Evolutionary conservation across 2,797 vertebrate genomes (phyloP), one percentile per base, ranked within the genome.

Genomic region (Macrochelys suwanniensis): DNA sequence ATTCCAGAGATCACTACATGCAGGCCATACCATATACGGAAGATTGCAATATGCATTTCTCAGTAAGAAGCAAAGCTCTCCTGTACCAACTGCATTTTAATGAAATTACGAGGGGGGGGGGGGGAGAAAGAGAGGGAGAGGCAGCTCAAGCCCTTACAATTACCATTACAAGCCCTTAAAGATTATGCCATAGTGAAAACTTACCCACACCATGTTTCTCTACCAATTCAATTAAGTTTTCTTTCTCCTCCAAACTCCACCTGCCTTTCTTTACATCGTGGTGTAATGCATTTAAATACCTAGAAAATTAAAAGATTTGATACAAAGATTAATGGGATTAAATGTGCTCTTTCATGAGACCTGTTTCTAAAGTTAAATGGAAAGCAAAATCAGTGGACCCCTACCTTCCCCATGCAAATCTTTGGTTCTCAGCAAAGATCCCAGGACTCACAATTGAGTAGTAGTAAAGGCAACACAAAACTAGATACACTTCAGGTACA

Each of bases 181-280:
- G 5, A 79, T n/a, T 0, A 68, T n/a, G 1, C 2, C 28, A 50
- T n/a, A 61, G 3, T 2, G 47, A 79, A 68, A 25, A 88, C 99
- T 96, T 90, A 99, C 99, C 99, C 0, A 98, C 97, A 28, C 99
- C 99, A 1, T 99, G 95, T 94, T 99, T 99, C 23, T 98, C 88
- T 87, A 99, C 98, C 37, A 99, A 94, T 16, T 97, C 95, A 65
- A 97, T n/a, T 11, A 99, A 97, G 92, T 98, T 97, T 6, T 97
- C 90, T 45, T 96, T 98, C 89, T 99, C 99, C 37, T 98, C 89
- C 2, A 78, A 1, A 31, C 97, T 98, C 98, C 99, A 99, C 1
- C 94, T 89, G 17, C 99, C 99, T 97, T 98, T 99, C 95, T 98
- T 99, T 9, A 98, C 85, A 68, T 98, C 98, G 6, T 79, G 96